phyloP scores from a whole-genome alignment of 2,888 invertebrate species.

The Penaeus monodon region DNA sequence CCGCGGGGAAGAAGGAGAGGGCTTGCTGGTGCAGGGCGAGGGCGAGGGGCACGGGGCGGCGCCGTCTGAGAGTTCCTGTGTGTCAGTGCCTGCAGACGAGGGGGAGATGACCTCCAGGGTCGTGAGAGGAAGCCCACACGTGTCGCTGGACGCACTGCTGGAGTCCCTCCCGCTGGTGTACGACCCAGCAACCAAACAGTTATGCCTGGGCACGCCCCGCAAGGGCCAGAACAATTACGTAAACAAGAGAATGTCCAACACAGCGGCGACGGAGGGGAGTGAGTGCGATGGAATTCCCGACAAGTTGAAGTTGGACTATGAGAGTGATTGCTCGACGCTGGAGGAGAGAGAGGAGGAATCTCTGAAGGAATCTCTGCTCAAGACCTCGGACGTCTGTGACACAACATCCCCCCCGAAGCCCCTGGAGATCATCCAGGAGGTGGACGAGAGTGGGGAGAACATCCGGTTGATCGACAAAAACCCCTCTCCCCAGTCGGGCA shows the following conservation, averaged over 20 bases:
- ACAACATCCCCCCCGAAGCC: conserved; percentile 24
- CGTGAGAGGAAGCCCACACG: conserved; percentile 9
- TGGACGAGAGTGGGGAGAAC: conserved; percentile 49
- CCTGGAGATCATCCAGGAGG: conserved; percentile 55
- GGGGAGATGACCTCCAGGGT: background rate
- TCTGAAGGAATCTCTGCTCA: conserved; percentile 35
- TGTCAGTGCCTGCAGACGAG: background rate
- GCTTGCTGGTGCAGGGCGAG: too few species aligned
- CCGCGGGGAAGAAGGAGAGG: too few species aligned
- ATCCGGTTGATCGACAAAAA: conserved; percentile 33
- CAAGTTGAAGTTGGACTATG: conserved; percentile 14
- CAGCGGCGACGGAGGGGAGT: background rate
- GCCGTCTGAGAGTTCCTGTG: too few species aligned
- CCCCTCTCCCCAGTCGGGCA: conserved; percentile 34
- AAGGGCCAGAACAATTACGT: conserved; percentile 27
- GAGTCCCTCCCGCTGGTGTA: conserved; percentile 52
- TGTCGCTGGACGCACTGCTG: conserved; percentile 46
- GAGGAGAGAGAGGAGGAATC: conserved; percentile 37
- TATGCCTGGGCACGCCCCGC: conserved; percentile 29
- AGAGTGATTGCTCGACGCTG: background rate
- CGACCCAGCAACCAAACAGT: conserved; percentile 43
- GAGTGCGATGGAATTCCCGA: conserved; percentile 24
- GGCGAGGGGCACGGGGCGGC: too few species aligned
- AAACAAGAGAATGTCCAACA: conserved; percentile 29
- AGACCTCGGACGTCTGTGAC: conserved; percentile 27